Conservation (phyloP, 2,888 invertebrate genomes). For the Erebia palarica region DNA sequence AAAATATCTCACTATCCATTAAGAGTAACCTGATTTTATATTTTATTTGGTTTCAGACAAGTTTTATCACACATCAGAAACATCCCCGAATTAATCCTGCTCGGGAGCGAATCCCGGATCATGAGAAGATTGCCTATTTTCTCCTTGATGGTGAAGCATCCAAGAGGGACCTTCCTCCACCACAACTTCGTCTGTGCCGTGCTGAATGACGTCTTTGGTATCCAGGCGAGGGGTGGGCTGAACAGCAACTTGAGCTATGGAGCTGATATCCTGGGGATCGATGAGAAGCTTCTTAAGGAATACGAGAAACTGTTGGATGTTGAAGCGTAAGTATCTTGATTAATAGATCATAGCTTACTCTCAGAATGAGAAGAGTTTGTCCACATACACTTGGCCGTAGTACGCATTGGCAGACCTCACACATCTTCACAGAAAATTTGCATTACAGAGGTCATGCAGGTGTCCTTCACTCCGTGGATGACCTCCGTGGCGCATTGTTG, state of each 20-base stretch:
- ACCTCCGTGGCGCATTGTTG: too few relatives aligned
- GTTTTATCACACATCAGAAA: slow-evolving; percentile 89
- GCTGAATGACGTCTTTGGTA: slow-evolving; percentile 95
- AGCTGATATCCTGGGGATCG: slow-evolving; percentile 92
- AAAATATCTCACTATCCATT: too few relatives aligned
- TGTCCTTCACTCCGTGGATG: too few relatives aligned
- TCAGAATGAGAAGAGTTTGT: too few relatives aligned
- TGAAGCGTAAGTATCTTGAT: slow-evolving; percentile 64
- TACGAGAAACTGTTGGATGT: slow-evolving; percentile 85
- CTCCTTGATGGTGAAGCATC: slow-evolving; percentile 92
- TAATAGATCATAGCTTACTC: not conserved
- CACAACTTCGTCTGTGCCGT: slow-evolving; percentile 94
- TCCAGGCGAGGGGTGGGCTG: slow-evolving; percentile 91
- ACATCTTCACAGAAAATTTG: too few relatives aligned
- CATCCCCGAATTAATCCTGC: slow-evolving; percentile 89
- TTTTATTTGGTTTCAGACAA: slow-evolving; percentile 81
- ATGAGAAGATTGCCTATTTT: slow-evolving; percentile 90
- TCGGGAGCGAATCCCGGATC: slow-evolving; percentile 87
- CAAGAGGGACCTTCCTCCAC: slow-evolving; percentile 91
- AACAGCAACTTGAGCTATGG: slow-evolving; percentile 93
- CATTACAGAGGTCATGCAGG: too few relatives aligned
- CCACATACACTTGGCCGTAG: too few relatives aligned
- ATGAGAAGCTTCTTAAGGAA: slow-evolving; percentile 87
- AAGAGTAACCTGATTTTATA: not conserved
- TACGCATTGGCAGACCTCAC: too few relatives aligned